Base-by-base conservation (phyloP, 30 jellyfish, hydroid and myxozoan species). In the Catostylus mosaicus region DNA sequence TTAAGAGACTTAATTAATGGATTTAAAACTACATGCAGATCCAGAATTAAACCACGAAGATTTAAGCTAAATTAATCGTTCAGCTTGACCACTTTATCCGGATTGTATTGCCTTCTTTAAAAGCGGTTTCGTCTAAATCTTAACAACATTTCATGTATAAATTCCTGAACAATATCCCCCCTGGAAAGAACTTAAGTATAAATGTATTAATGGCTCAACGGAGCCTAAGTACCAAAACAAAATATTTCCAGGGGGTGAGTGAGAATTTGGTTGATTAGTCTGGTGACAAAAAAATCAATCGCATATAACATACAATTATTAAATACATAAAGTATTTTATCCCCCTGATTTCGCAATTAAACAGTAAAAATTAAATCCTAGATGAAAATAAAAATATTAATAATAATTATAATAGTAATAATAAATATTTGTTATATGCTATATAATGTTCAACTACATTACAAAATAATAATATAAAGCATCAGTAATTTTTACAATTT, bases 1-100 rank as follows among this genome's bases (percentile, higher is more conserved):
- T 38, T 32, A 26, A 61, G 20, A n/a, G 73, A 61, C 37, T 61
- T 36, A 26, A 32, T 50, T 50, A 50, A 4, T 27, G 63, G 63
- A 50, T 50, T 50, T 10, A 23, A 50, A 3, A 6, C 24, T 18
- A 50, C 20, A 10, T 50, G 63, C 20, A 50, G 63, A 50, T 50
- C 20, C 63, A 23, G 63, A 23, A 3, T 50, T 23, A 50, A 59
- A 1, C 8, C 26, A 24, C 71, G 40, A 2, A 59, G 71, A 59
- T 59, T 18, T 59, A 59, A 59, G n/a, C 71, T 27, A 59, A 22
- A 59, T 59, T 68, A 68, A 68, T 68, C 80, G 34, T 37, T 34
- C 14, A 23, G 80, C 54, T 68, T 32, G 30, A 54, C 80, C 80
- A n/a, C 80, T 7, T 34, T 16, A 68, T 68, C 64, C 64, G 64